These are phyloP conservation scores for Pelecanoides urinatrix DNA, from an alignment of 2,113 vertebrate species.

Conservation along the genomic window DNA sequence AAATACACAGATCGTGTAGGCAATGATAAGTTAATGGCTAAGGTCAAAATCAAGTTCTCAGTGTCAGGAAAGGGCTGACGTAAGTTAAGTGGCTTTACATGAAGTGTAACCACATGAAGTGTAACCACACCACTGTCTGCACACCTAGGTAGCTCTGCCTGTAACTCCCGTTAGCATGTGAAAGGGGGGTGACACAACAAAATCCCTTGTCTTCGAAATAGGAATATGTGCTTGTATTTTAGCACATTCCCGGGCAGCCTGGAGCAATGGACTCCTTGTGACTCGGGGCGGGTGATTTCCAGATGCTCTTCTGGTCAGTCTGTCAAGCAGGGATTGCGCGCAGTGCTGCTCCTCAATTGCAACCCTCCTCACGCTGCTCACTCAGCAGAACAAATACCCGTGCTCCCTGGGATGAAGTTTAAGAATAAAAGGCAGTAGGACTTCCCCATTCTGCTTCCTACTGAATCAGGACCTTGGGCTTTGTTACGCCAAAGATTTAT, in stretches of 20 bases:
- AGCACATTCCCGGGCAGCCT: not conserved
- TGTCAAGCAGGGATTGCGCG: not conserved
- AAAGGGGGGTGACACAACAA: not conserved
- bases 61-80: not conserved
- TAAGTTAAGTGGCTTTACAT: not conserved
- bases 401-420: not conserved
- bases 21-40: not conserved
- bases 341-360: not conserved
- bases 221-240: not conserved
- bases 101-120: not conserved
- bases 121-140: not conserved
- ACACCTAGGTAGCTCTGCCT: not conserved
- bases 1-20: not conserved
- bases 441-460: not conserved
- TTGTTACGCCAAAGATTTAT: not conserved
- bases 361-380: not conserved
- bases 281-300: not conserved
- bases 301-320: not conserved
- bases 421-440: conserved; percentile 18
- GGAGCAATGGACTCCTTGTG: not conserved
- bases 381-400: not conserved
- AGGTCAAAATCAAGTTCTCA: not conserved
- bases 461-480: not conserved
- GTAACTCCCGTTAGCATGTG: not conserved
- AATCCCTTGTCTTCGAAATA: not conserved